Conservation (phyloP, 2,113 vertebrate genomes). For the Hydropotes inermis region DNA sequence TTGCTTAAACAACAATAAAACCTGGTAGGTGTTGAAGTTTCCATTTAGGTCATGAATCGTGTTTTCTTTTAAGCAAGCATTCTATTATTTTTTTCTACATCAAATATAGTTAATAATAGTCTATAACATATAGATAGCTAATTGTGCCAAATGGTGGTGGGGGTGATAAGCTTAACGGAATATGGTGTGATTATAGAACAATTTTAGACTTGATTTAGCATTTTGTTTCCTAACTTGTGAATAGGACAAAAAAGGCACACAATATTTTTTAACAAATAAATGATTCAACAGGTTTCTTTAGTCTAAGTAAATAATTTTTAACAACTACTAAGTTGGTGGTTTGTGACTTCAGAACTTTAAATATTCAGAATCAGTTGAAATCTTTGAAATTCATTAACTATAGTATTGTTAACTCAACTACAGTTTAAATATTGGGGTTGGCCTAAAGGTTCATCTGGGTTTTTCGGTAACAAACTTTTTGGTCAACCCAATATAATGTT, state of each 20-base stretch:
- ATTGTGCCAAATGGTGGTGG: background rate
- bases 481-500: background rate
- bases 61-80: background rate
- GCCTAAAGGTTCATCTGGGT: background rate
- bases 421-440: background rate
- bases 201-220: background rate
- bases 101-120: constrained; percentile 12
- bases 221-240: background rate
- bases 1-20: background rate
- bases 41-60: background rate
- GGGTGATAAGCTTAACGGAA: background rate
- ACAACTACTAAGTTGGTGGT: background rate
- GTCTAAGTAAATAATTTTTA: background rate
- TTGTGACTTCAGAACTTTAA: background rate
- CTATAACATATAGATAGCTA: background rate
- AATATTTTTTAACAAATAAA: background rate
- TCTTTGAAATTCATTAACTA: background rate
- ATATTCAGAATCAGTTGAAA: background rate
- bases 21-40: background rate
- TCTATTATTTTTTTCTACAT: background rate
- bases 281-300: background rate
- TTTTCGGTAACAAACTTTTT: background rate
- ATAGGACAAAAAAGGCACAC: background rate
- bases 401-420: background rate
- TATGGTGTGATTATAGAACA: background rate